Evolutionary conservation across 2,113 vertebrate species (phyloP).

Genomic region (Polyodon spathula): DNA sequence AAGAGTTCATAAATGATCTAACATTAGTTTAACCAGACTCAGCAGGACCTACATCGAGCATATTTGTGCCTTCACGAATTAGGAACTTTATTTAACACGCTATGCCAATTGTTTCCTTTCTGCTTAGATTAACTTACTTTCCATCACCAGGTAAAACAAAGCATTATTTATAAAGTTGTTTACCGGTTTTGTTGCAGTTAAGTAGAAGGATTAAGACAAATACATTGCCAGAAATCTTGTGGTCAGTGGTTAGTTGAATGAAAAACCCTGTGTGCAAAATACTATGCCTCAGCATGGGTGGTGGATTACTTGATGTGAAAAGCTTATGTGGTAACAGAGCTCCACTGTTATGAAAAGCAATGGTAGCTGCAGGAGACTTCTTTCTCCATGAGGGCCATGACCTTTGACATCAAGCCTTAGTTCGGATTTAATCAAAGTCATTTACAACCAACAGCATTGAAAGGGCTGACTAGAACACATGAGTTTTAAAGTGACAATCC

Average conservation of each 20-base stretch:
- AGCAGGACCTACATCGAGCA: too few species aligned
- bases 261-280: background rate
- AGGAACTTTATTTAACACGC: too few species aligned
- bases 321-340: constrained; percentile 28
- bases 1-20: too few species aligned
- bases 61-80: too few species aligned
- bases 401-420: background rate
- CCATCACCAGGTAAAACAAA: background rate
- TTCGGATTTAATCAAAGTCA: too few species aligned
- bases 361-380: constrained; percentile 23
- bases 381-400: constrained; percentile 18
- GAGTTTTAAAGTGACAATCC: too few species aligned
- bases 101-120: background rate
- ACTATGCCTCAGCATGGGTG: background rate
- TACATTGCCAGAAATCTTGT: background rate
- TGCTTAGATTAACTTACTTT: background rate
- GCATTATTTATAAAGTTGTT: too few species aligned
- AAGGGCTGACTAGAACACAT: too few species aligned
- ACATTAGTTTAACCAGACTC: too few species aligned
- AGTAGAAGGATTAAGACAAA: background rate
- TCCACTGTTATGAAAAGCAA: constrained; percentile 2
- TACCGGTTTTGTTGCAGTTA: background rate
- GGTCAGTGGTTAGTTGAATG: background rate
- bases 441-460: too few species aligned
- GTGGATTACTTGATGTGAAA: constrained; percentile 17